Evolutionary conservation across 2,888 invertebrate genomes (phyloP), one percentile per base, ranked within the genome.

Genomic region (Escarpia spicata): DNA sequence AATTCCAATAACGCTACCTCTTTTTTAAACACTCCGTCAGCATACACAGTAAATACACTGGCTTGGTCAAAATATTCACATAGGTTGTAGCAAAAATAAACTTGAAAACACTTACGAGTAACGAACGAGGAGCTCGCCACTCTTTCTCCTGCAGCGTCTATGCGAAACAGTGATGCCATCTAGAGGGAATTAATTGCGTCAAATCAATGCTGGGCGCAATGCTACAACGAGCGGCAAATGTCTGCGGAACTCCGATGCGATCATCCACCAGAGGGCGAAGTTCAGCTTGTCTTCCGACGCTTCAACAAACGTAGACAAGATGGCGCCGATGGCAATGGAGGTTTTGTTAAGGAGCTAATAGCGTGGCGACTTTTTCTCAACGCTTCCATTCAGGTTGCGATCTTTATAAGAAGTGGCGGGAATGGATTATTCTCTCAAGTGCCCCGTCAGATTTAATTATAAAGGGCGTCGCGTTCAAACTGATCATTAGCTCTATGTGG

Each of bases 381-480:
- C 75, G 3, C 26, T 75, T 19, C 75, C 75, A 75, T 75, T 75
- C 75, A 75, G n/a, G 15, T 75, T 75, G n/a, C 19, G 75, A 75
- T 75, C 75, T 75, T 75, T 75, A 75, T 75, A 75, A 75, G 75
- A 75, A 75, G 75, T 75, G 75, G 75, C 75, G 75, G 75, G 19
- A 75, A 75, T 75, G 75, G 75, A 26, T 75, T 75, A 12, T 26
- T 75, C 75, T 75, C n/a, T 75, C 75, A 6, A 6, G 6, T 26
- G 26, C 52, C 52, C 52, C 9, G 52, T 52, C 9, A 52, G 9
- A 12, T 52, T 52, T 52, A 12, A 52, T 52, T 52, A 12, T 12
- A 75, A 75, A 26, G 75, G 75, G 19, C 75, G n/a, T n/a, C 75
- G 6, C 75, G 15, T 26, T 75, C 19, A 75, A 75, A 75, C 19